Conservation (phyloP, 2,797 vertebrate genomes). For the Cuculus canorus region DNA sequence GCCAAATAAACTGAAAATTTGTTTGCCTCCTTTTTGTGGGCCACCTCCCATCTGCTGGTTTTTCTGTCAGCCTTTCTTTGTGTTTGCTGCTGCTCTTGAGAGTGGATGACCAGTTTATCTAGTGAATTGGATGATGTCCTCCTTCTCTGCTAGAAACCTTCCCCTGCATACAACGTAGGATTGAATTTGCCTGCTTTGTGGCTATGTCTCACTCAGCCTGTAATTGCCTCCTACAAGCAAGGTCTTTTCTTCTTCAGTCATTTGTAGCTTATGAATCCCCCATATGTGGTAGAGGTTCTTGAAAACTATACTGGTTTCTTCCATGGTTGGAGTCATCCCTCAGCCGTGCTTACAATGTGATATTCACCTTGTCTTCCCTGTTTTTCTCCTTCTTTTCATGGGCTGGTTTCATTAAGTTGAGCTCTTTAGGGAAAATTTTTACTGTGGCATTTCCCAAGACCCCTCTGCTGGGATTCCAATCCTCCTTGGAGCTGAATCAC, state of each 20-base stretch:
- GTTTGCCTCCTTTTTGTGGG: not conserved
- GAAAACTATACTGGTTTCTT: not conserved
- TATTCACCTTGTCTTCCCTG: not conserved
- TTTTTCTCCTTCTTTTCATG: not conserved
- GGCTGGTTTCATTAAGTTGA: not conserved
- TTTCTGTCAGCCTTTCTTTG: not conserved
- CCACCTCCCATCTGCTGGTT: not conserved
- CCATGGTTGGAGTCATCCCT: not conserved
- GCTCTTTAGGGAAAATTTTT: not conserved
- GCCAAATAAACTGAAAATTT: not conserved
- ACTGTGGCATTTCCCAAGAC: not conserved
- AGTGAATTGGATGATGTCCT: accelerated
- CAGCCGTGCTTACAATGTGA: not conserved
- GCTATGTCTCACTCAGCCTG: not conserved
- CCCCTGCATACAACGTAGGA: not conserved
- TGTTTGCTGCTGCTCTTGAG: not conserved
- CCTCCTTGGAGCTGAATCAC: not conserved
- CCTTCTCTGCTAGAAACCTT: not conserved
- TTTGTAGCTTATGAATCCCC: not conserved
- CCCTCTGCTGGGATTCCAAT: not conserved
- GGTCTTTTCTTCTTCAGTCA: not conserved
- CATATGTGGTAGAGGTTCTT: not conserved
- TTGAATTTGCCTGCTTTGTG: not conserved
- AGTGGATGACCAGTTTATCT: not conserved
- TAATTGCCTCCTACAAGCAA: not conserved